Evolutionary conservation across 2,113 vertebrate genomes (phyloP), one percentile per base, ranked within the genome.

Genomic region (Silurus glanis): DNA sequence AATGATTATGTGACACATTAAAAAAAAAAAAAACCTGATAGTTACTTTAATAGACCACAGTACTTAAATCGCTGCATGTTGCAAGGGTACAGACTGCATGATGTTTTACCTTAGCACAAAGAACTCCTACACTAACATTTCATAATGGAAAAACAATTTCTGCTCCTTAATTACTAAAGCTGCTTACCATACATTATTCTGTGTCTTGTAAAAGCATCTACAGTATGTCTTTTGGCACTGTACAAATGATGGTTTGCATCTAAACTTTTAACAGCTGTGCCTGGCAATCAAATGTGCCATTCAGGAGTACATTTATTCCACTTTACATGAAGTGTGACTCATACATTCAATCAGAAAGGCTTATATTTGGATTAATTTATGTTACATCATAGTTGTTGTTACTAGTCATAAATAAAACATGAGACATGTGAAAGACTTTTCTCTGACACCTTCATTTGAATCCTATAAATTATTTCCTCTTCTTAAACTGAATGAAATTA

Each of bases 101-200:
- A 85, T 83, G 62, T 82, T 75, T 87, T 47, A 84, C 59, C 6
- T 84, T 19, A 64, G 74, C n/a, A 62, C 53, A 59, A 49, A 61
- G 81, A 56, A 84, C 74, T 83, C 86, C 83, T 81, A 89, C 86
- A n/a, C 76, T 51, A 71, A 87, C 83, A 83, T 87, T 86, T 83
- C 6, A 55, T n/a, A 45, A 76, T 84, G 75, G 45, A 82, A 81
- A 80, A 86, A 23, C 47, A 21, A 79, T 56, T 21, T 51, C 79
- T 80, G 85, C 86, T 83, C 80, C 74, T 75, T 75, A 89, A 83
- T 86, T 87, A 84, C 85, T 69, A 17, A 37, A 64, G 66, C 82
- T 80, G 82, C 69, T 86, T 56, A 83, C 9, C 45, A 89, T 87
- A 62, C 80, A 87, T 89, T 85, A 87, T 61, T 51, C 17, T 59